Conservation (phyloP, 1,140 invertebrate species). For the Drosophila aff. region DNA sequence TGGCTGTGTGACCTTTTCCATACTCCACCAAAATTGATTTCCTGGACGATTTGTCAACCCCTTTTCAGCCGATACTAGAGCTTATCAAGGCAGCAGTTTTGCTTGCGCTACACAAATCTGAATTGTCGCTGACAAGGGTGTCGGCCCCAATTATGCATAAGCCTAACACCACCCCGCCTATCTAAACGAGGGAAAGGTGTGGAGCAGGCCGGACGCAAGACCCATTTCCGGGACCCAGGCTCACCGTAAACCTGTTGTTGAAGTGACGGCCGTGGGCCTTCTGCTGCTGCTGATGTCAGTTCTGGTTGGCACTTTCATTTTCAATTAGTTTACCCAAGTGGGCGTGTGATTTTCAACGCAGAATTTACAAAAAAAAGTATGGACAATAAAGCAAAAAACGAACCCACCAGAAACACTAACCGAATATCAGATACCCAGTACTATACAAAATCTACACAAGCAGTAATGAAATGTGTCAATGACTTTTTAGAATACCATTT, state of each 20-base stretch:
- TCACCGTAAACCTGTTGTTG: slow-evolving; percentile 65
- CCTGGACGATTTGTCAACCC: slow-evolving; percentile 81
- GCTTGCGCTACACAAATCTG: slow-evolving; percentile 60
- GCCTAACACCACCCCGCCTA: slow-evolving; percentile 20
- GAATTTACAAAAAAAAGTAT: slow-evolving; percentile 38
- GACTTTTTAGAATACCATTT: not conserved
- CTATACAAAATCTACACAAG: not conserved
- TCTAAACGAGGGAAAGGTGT: not conserved
- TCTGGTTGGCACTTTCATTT: slow-evolving; percentile 67
- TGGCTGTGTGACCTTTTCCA: slow-evolving; percentile 74
- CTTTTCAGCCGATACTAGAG: slow-evolving; percentile 58
- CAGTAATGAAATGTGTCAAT: not conserved
- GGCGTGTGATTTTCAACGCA: slow-evolving; percentile 79
- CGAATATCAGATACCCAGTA: slow-evolving; percentile 9
- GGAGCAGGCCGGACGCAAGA: slow-evolving; percentile 11
- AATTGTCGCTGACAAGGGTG: slow-evolving; percentile 76
- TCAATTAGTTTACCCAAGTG: slow-evolving; percentile 78
- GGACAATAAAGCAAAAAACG: slow-evolving; percentile 9
- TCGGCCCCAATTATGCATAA: slow-evolving; percentile 74
- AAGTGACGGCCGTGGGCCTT: slow-evolving; percentile 8
- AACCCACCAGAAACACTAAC: no score
- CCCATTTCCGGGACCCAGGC: slow-evolving; percentile 39
- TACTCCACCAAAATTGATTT: slow-evolving; percentile 70
- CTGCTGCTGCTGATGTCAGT: slow-evolving; percentile 18
- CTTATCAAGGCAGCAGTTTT: slow-evolving; percentile 71